These are phyloP conservation scores for Corbicula japonica DNA, from an alignment of 2,888 invertebrate species.

Conservation along the genomic window DNA sequence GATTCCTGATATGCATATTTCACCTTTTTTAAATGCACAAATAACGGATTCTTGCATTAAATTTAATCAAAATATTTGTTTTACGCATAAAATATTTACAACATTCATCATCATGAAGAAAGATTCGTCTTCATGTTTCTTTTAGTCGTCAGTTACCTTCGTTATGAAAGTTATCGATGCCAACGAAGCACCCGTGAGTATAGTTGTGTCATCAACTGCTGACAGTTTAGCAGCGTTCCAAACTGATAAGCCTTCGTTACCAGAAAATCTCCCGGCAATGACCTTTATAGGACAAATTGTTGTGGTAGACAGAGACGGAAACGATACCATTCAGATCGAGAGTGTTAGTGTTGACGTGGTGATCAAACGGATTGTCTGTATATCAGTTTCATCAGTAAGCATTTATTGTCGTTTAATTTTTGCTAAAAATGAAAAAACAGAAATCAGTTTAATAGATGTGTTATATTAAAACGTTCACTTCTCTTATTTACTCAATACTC, in stretches of 20 bases:
- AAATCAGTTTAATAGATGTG: neutral
- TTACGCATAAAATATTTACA: no score
- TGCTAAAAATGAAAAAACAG: slow-evolving; percentile 44
- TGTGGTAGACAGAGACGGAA: slow-evolving; percentile 65
- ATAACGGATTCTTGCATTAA: no score
- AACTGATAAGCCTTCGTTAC: slow-evolving; percentile 55
- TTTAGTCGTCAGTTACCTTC: slow-evolving; percentile 28
- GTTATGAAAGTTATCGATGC: slow-evolving; percentile 54
- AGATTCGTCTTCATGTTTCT: slow-evolving; percentile 41
- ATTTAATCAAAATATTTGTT: no score
- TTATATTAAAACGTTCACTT: neutral
- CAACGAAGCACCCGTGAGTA: slow-evolving; percentile 63
- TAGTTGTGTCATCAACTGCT: slow-evolving; percentile 37
- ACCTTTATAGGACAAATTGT: slow-evolving; percentile 70
- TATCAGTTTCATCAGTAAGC: slow-evolving; percentile 62
- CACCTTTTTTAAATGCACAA: no score
- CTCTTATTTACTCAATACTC: no score
- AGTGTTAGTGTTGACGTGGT: slow-evolving; percentile 50
- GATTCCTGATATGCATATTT: no score
- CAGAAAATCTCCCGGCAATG: slow-evolving; percentile 61
- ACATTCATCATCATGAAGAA: no score
- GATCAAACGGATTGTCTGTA: slow-evolving; percentile 56
- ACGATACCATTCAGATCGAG: slow-evolving; percentile 53
- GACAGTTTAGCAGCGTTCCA: slow-evolving; percentile 44
- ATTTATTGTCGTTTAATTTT: neutral